These are phyloP conservation scores for Polyergus mexicanus DNA, from an alignment of 1,140 invertebrate species.

Conservation along the genomic window DNA sequence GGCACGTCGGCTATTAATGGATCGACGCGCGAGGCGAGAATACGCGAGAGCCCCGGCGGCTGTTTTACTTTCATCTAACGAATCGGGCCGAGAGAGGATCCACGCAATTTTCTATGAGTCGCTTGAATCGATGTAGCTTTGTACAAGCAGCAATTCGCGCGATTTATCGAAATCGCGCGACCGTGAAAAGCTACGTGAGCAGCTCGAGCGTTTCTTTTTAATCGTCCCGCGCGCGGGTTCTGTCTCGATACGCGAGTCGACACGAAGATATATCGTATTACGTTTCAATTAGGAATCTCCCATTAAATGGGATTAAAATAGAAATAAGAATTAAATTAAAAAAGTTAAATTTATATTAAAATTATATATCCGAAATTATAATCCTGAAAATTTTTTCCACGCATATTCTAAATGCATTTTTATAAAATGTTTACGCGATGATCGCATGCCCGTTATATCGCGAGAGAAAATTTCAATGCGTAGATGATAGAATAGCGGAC, in stretches of 20 bases:
- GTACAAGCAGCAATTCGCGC: conserved; percentile 37
- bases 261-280: neutral
- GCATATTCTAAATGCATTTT: neutral
- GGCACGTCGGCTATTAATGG: conserved; percentile 11
- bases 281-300: too few relatives aligned
- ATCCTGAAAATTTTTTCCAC: too few relatives aligned
- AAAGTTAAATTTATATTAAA: too few relatives aligned
- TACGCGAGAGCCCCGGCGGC: neutral
- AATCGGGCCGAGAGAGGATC: conserved; percentile 2
- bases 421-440: neutral
- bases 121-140: conserved; percentile 49
- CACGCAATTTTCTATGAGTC: conserved; percentile 30
- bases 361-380: too few relatives aligned
- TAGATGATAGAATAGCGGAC: neutral
- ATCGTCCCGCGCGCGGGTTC: conserved; percentile 50
- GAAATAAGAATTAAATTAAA: too few relatives aligned
- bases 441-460: neutral
- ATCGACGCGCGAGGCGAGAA: conserved; percentile 18
- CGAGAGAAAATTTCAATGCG: neutral
- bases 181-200: conserved; percentile 69
- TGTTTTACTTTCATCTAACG: conserved; percentile 55
- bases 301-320: too few relatives aligned
- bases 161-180: conserved; percentile 72
- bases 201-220: conserved; percentile 72
- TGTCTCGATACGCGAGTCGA: conserved; percentile 25